Percentiles rank a stretch among this genome's conserved stretches.
These are phyloP conservation scores for Dioctria rufipes DNA, from an alignment of 2,888 invertebrate species.

Conservation along the genomic window DNA sequence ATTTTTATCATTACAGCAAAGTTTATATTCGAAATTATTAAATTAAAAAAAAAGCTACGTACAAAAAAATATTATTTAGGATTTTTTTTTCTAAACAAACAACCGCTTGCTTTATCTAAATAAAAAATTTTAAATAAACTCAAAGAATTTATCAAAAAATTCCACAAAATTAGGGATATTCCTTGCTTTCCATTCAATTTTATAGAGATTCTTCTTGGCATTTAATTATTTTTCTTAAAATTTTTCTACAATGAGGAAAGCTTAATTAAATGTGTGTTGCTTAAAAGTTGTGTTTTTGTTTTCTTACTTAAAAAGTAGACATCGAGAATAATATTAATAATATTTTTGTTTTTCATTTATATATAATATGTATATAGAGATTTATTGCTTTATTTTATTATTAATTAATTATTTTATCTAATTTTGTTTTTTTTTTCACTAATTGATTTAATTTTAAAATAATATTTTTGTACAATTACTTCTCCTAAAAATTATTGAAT, in stretches of 20 bases:
- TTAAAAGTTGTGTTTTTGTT: slow-evolving; percentile 12
- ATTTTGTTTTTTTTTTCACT: slow-evolving; percentile 7
- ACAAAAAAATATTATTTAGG: no score
- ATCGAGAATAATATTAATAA: slow-evolving; percentile 35
- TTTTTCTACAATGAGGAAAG: slow-evolving; percentile 38
- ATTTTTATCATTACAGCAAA: no score
- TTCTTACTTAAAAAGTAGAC: slow-evolving; percentile 37
- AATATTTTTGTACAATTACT: slow-evolving; percentile 48
- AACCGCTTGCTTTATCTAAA: no score
- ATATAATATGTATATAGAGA: slow-evolving; percentile 27
- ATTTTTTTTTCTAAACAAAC: no score
- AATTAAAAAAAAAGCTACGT: no score
- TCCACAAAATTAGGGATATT: neutral
- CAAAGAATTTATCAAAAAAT: no score
- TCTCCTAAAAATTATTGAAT: slow-evolving; percentile 27
- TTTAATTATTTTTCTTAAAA: slow-evolving; percentile 3
- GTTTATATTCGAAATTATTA: no score
- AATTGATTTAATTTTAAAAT: slow-evolving; percentile 28
- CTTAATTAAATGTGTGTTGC: slow-evolving; percentile 10
- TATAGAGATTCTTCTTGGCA: neutral
- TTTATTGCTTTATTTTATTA: slow-evolving; percentile 52
- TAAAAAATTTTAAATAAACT: no score
- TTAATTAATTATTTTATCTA: slow-evolving; percentile 47
- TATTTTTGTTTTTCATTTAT: slow-evolving; percentile 9
- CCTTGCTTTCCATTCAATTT: neutral